Base-by-base conservation (phyloP, 2,888 invertebrate species). In the Cantharis rustica region DNA sequence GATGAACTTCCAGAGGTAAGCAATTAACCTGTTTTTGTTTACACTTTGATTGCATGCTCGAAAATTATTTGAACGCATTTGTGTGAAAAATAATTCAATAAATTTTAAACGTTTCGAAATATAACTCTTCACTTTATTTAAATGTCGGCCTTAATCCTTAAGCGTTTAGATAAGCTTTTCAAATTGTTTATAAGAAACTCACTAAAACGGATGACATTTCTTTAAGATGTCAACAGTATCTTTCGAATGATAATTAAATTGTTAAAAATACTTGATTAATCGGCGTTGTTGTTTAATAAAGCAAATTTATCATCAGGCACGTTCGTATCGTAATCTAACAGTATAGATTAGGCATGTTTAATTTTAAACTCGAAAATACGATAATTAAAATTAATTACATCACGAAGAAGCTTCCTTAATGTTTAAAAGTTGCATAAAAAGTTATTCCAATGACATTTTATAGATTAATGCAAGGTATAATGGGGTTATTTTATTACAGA, bases 1-100 rank as follows among this genome's bases (percentile, higher is more conserved):
- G 98, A 98, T 88, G 96, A 97, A 87, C 91, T 97, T 84, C 97
- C 97, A 62, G 97, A 97, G 94, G 97, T 96, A 89, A 91, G 69
- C 75, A 72, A 68, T 69, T 63, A 15, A 10, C 23, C 27, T 63
- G 70, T 68, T 47, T 27, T 17, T 31, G 62, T 73, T 69, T 61
- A 11, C 31, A 16, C 47, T 13, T 64, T 64, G 66, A 23, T 16
- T 17, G 64, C 47, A 47, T 47, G 47, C 47, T n/a, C 7, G 47
- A 5, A n/a, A n/a, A n/a, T 13, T 47, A 4, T 47, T 47, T 47
- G 47, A n/a, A n/a, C n/a, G 9, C 13, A n/a, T n/a, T 7, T 47
- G n/a, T 47, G 7, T 3, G n/a, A n/a, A n/a, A n/a, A 47, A 47
- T n/a, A 47, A 47, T n/a, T 47, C n/a, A n/a, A n/a, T n/a, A n/a